Evolutionary conservation across 2,113 vertebrate genomes (phyloP).

Genomic region (Benitochromis conjunctus): DNA sequence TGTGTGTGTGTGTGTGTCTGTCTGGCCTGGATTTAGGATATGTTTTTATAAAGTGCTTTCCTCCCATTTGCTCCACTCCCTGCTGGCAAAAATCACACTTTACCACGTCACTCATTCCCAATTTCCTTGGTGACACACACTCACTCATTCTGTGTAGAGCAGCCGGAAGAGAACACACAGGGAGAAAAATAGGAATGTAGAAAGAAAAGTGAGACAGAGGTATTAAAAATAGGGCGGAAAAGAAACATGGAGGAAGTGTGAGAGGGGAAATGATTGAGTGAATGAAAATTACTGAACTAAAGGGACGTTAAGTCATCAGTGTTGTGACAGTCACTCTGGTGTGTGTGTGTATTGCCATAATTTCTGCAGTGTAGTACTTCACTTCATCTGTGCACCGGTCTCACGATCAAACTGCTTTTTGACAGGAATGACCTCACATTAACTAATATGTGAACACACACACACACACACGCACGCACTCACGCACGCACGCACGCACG

Average conservation of each 20-base stretch:
- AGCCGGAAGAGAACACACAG: not conserved
- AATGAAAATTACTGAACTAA: conserved; percentile 18
- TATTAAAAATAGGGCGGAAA: not conserved
- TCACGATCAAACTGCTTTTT: conserved; percentile 13
- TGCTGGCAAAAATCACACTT: conserved; percentile 13
- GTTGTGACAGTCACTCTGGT: not conserved
- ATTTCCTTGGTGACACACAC: not conserved
- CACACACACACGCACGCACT: not conserved
- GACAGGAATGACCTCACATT: not conserved
- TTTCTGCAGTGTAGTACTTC: conserved; percentile 11
- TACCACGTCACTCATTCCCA: conserved; percentile 1
- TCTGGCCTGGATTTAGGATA: conserved; percentile 33
- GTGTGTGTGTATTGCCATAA: not conserved
- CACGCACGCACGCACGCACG: not conserved
- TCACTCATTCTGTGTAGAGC: not conserved
- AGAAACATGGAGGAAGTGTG: not conserved
- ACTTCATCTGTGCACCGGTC: conserved; percentile 16
- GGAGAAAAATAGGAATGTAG: not conserved
- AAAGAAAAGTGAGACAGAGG: not conserved
- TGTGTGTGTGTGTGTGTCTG: not conserved
- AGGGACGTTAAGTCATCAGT: not conserved
- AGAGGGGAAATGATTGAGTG: not conserved
- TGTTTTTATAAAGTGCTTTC: conserved; percentile 32
- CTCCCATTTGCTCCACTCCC: conserved; percentile 5
- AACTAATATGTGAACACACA: not conserved